phyloP scores from a whole-genome alignment of 2,888 invertebrate species.

The Polylopha cassiicola region DNA sequence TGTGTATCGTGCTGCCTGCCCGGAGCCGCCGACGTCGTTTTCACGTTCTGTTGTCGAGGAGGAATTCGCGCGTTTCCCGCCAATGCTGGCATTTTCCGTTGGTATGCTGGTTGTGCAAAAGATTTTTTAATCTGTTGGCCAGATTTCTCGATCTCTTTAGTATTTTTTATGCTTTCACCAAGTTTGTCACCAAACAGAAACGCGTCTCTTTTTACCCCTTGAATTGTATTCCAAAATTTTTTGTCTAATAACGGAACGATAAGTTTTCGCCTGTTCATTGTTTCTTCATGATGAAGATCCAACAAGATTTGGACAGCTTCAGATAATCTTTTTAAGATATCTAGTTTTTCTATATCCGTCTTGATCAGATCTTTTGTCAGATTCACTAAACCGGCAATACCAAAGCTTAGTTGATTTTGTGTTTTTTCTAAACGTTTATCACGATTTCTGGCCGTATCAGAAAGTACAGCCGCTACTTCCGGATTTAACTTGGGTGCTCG shows the following conservation, averaged over 20 bases:
- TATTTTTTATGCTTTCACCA: conserved; percentile 7
- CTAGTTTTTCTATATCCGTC: neutral
- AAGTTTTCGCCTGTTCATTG: neutral
- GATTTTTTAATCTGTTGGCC: conserved; percentile 3
- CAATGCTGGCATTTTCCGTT: neutral
- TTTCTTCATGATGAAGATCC: conserved; percentile 1
- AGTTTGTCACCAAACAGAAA: conserved; percentile 8
- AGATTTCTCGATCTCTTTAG: conserved; percentile 4
- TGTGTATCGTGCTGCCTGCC: neutral
- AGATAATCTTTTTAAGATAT: neutral
- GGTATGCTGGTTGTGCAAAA: neutral
- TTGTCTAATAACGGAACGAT: neutral
- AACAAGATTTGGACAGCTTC: neutral
- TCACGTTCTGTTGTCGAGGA: conserved; percentile 6
- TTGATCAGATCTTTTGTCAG: neutral
- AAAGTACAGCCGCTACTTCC: conserved; percentile 2
- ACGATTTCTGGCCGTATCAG: conserved; percentile 2
- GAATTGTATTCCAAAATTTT: neutral
- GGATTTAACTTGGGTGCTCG: conserved; percentile 7
- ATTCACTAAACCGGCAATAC: conserved; percentile 1
- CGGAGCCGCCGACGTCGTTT: neutral
- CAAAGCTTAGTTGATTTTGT: conserved; percentile 5
- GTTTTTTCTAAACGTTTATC: conserved; percentile 1
- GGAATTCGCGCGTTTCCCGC: conserved; percentile 5
- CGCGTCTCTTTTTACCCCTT: conserved; percentile 4